Evolutionary conservation across 2,113 vertebrate genomes (phyloP).

Genomic region (Nothobranchius kuhntae): DNA sequence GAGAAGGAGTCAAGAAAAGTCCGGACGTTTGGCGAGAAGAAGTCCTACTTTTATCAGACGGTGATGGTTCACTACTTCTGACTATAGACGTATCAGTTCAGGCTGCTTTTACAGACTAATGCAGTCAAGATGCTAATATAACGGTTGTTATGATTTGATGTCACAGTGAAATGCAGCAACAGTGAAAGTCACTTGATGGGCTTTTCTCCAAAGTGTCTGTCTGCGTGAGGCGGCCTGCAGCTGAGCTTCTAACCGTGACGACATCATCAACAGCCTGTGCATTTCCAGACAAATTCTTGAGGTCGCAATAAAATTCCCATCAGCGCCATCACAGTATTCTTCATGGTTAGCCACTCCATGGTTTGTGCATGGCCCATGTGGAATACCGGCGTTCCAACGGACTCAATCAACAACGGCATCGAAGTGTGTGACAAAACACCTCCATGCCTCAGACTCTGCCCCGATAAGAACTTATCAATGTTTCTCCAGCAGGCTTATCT

Average conservation of each 20-base stretch:
- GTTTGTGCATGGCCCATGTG: conserved; percentile 30
- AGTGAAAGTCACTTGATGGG: conserved; percentile 4
- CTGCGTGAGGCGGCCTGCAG: conserved; percentile 17
- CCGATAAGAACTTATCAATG: conserved; percentile 55
- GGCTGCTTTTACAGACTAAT: conserved; percentile 7
- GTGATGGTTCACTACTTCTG: not conserved
- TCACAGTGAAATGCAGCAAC: conserved; percentile 6
- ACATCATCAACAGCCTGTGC: conserved; percentile 21
- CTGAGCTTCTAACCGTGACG: conserved; percentile 7
- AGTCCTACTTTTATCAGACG: not conserved
- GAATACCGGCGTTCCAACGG: conserved; percentile 34
- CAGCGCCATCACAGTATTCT: conserved; percentile 24
- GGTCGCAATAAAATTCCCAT: conserved; percentile 43
- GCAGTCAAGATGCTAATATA: conserved; percentile 18
- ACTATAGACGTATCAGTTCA: not conserved
- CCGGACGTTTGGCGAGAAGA: not conserved
- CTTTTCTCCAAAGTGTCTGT: conserved; percentile 15
- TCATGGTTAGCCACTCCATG: conserved; percentile 26
- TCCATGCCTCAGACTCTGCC: conserved; percentile 33
- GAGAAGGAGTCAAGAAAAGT: not conserved
- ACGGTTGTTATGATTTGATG: conserved; percentile 26
- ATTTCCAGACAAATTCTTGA: conserved; percentile 43
- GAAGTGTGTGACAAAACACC: conserved; percentile 63
- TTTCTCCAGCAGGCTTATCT: conserved; percentile 44
- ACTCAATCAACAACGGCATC: conserved; percentile 41